Evolutionary conservation across 2,888 invertebrate species (phyloP).

Genomic region (Apamea anceps): DNA sequence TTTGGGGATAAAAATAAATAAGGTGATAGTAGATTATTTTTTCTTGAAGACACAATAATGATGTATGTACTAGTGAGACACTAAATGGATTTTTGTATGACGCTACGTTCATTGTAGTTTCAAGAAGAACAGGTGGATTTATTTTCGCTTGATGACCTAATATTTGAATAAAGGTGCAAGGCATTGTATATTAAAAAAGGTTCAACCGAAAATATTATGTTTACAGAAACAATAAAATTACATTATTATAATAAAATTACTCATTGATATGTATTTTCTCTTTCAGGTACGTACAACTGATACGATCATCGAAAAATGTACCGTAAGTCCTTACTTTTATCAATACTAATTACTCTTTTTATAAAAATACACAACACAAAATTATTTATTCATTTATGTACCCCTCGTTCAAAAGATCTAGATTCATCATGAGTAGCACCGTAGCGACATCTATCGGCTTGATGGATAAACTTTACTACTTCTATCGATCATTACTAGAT

Average conservation of each 20-base stretch:
- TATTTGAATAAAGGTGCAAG: not conserved
- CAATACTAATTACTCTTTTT: slow-evolving; percentile 56
- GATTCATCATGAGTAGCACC: slow-evolving; percentile 32
- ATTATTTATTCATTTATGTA: slow-evolving; percentile 71
- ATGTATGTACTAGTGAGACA: not conserved
- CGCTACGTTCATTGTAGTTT: not conserved
- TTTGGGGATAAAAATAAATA: not conserved
- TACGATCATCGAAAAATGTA: slow-evolving; percentile 51
- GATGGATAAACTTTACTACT: slow-evolving; percentile 70
- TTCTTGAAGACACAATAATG: not conserved
- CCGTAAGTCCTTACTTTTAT: slow-evolving; percentile 68
- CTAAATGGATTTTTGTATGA: not conserved
- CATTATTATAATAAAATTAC: slow-evolving; percentile 1
- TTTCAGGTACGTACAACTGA: slow-evolving; percentile 79
- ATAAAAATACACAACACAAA: slow-evolving; percentile 51
- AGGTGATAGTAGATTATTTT: not conserved
- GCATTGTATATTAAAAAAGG: not conserved
- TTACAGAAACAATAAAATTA: not conserved
- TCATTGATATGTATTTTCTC: slow-evolving; percentile 52
- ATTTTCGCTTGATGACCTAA: not conserved
- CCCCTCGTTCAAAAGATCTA: slow-evolving; percentile 60
- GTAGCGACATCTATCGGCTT: slow-evolving; percentile 78
- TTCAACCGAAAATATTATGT: too few relatives aligned
- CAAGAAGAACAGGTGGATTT: not conserved
- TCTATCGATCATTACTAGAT: slow-evolving; percentile 72